Base-by-base conservation (phyloP, 2,888 invertebrate species). In the Phortica okadai region DNA sequence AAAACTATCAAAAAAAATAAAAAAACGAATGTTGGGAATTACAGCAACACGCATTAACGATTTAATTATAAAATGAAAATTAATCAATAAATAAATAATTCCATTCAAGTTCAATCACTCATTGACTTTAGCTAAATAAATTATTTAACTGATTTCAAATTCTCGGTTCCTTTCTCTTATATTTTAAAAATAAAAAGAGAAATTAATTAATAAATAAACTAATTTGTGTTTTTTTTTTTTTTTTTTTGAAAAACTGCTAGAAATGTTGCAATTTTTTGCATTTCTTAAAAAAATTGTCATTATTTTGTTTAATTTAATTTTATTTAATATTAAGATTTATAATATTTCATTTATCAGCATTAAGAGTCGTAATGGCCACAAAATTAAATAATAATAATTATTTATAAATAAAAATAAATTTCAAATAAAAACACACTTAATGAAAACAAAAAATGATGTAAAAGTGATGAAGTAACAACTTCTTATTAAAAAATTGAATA, bases 351-450 rank as follows among this genome's bases (percentile, higher is more conserved):
- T 59, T n/a, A 16, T 16, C 16, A 59, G 21, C 21, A 21, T 21
- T 21, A 21, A 21, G 21, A 21, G 21, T 21, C 8, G 16, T 21
- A 59, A 16, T 59, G 14, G 8, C 14, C 21, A 1, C 16, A 59
- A 21, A 8, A 59, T 59, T 16, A 11, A 58, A 73, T 75, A 70
- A 41, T 6, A 74, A 76, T 74, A 14, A 45, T 10, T 44, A 44
- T 14, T 33, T 42, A 10, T 14, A 66, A 75, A 69, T n/a, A 72
- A 74, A 25, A 74, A 74, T 64, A 11, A 58, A 73, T 42, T 5
- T 6, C 21, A 64, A 58, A 75, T 77, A 78, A 59, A 69, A 75
- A 74, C 74, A 50, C 42, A 74, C 64, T 75, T 69, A 74, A 59
- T 62, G 54, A 59, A 16, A 8, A 45, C 70, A 75, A 70, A 74